phyloP scores from a whole-genome alignment of 2,113 vertebrate genomes.

The Boulengeromyrus knoepffleri region DNA sequence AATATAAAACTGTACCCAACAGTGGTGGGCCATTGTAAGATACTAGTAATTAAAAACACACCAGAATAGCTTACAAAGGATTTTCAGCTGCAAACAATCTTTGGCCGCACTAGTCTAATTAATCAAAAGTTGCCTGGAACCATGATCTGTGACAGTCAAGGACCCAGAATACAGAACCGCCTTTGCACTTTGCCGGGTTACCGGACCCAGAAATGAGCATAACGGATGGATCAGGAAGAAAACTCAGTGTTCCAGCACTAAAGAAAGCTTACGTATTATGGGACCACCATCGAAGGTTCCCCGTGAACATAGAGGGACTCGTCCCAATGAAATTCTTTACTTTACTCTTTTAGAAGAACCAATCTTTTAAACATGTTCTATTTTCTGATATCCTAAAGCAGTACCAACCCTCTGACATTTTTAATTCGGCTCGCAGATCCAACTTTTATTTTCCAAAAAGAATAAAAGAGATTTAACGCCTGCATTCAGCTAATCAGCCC shows the following conservation, averaged over 20 bases:
- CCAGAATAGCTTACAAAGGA: not conserved
- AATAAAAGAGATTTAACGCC: not conserved
- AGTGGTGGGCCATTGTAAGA: not conserved
- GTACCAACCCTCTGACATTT: not conserved
- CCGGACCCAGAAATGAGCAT: not conserved
- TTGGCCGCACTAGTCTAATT: not conserved
- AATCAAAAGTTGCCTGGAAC: not conserved
- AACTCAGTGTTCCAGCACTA: no score
- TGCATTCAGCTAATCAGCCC: not conserved
- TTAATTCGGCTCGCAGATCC: not conserved
- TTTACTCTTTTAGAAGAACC: not conserved
- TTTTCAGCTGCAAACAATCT: not conserved
- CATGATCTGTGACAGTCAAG: not conserved
- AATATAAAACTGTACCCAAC: not conserved
- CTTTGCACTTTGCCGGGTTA: not conserved
- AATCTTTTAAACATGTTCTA: not conserved
- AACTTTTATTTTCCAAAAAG: not conserved
- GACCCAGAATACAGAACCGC: not conserved
- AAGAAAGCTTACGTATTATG: not conserved
- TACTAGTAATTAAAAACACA: not conserved
- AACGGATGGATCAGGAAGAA: not conserved
- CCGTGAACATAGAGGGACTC: not conserved
- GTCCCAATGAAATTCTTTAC: not conserved
- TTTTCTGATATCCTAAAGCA: not conserved
- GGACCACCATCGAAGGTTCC: not conserved